Conservation (phyloP, 2,797 vertebrate species). For the Rhinichthys osculus region DNA sequence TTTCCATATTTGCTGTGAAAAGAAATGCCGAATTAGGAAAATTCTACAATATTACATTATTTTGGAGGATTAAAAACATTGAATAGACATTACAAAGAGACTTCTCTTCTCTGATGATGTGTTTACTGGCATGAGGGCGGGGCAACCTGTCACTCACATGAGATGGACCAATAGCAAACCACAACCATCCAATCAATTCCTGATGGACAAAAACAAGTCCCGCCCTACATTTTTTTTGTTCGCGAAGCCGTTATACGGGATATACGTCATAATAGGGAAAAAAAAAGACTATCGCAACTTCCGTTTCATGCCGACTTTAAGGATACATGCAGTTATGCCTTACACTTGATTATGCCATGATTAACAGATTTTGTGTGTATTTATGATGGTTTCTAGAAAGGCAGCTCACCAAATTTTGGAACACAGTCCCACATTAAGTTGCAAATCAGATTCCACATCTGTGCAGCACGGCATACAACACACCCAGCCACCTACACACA, state of each 20-base stretch:
- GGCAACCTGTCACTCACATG: neutral
- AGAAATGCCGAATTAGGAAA: neutral
- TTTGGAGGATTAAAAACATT: neutral
- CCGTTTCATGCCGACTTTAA: neutral
- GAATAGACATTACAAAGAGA: neutral
- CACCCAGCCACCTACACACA: conserved; percentile 16
- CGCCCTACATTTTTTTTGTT: neutral
- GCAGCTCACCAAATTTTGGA: neutral
- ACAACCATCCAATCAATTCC: neutral
- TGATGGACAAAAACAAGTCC: neutral
- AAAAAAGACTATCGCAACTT: neutral
- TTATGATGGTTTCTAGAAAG: neutral
- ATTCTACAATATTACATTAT: neutral
- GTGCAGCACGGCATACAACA: conserved; percentile 9
- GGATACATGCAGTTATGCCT: neutral
- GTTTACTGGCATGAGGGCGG: neutral
- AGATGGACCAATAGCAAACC: neutral
- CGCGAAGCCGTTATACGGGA: neutral
- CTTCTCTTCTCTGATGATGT: neutral
- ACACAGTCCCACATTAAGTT: conserved; percentile 8
- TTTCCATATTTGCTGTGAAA: neutral
- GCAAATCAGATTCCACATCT: conserved; percentile 42
- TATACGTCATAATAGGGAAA: too few relatives aligned
- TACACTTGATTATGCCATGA: neutral
- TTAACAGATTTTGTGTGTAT: neutral